phyloP scores from a whole-genome alignment of 2,113 vertebrate genomes.

The Semicossyphus pulcher region DNA sequence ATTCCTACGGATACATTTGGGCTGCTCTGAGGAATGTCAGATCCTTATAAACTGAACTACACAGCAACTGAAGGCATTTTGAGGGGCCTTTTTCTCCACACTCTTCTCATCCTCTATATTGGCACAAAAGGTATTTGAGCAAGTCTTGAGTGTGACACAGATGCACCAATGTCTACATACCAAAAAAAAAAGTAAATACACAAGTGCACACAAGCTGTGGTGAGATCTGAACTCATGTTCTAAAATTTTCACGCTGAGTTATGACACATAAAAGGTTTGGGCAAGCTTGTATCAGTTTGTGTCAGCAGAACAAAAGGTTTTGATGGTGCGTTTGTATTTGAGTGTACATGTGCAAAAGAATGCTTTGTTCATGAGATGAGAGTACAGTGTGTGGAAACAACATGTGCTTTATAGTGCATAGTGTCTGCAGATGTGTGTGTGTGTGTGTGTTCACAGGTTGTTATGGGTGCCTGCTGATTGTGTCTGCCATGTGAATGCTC shows the following conservation, averaged over 20 bases:
- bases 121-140: conserved; percentile 65
- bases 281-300: conserved; percentile 33
- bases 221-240: conserved; percentile 21
- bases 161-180: conserved; percentile 5
- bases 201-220: conserved; percentile 36
- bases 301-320: conserved; percentile 47
- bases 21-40: conserved; percentile 47
- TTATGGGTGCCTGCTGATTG: conserved; percentile 39
- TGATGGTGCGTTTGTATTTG: not conserved
- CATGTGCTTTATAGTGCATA: conserved; percentile 66
- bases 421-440: conserved; percentile 65
- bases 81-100: not conserved
- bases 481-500: conserved; percentile 46
- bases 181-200: conserved; percentile 8
- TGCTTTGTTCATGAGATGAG: conserved; percentile 50
- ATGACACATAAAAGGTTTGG: conserved; percentile 24
- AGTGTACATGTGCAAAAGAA: conserved; percentile 46
- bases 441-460: conserved; percentile 39
- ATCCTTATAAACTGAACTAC: conserved; percentile 36
- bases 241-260: conserved; percentile 44
- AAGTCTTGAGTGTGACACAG: conserved; percentile 18
- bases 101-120: conserved; percentile 9
- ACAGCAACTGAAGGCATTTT: conserved; percentile 29
- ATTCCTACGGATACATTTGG: conserved; percentile 47
- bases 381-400: conserved; percentile 49